Percentiles rank a stretch among this genome's conserved stretches.
Conservation (phyloP, 2,797 vertebrate genomes). For the Jordanella pulchra region DNA sequence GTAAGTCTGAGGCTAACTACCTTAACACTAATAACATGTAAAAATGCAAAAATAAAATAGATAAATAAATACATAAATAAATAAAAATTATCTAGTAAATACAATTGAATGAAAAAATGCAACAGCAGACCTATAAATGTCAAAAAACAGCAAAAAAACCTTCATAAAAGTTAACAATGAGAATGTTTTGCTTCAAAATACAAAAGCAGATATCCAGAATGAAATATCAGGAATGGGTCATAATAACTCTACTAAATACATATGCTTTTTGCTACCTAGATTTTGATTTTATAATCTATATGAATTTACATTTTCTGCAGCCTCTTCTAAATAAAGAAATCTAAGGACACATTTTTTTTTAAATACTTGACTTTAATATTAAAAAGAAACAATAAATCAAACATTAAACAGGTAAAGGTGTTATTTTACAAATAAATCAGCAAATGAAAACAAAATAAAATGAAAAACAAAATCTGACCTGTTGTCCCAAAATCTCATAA, state of each 20-base stretch:
- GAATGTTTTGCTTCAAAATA: background rate
- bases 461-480: background rate
- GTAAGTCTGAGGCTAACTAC: no score
- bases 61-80: no score
- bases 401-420: background rate
- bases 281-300: background rate
- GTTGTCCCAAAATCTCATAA: conserved; percentile 11
- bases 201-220: background rate
- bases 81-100: background rate
- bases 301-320: background rate
- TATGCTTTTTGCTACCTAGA: background rate
- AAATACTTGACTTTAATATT: conserved; percentile 4
- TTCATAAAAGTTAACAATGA: background rate
- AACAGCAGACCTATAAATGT: background rate
- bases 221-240: background rate
- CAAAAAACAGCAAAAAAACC: background rate
- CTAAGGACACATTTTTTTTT: background rate
- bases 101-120: background rate
- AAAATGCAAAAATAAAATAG: no score
- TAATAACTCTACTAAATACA: background rate
- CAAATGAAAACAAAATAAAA: conserved; percentile 10
- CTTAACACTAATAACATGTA: no score
- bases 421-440: background rate
- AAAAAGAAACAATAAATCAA: background rate
- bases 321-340: background rate